phyloP scores from a whole-genome alignment of 1,140 invertebrate species.

The Cyrtorhinus lividipennis region DNA sequence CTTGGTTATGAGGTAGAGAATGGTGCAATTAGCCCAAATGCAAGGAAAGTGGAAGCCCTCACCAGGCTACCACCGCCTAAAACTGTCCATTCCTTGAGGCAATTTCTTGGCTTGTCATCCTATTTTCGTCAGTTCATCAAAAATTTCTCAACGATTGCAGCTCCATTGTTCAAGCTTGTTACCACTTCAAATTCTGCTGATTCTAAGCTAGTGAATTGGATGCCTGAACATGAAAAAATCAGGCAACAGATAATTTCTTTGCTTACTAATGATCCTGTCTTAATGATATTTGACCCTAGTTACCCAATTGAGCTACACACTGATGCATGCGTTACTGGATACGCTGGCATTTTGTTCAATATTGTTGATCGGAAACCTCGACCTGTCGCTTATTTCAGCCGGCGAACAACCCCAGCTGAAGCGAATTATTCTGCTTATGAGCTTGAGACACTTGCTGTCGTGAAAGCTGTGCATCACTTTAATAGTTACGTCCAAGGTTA shows the following conservation, averaged over 20 bases:
- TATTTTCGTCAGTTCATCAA: slow-evolving; percentile 28
- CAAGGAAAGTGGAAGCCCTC: slow-evolving; percentile 21
- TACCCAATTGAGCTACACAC: slow-evolving; percentile 26
- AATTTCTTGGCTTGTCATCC: slow-evolving; percentile 24
- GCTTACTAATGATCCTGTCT: slow-evolving; percentile 25
- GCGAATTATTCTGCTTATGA: slow-evolving; percentile 25
- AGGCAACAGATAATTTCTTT: background rate
- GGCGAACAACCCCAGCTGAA: slow-evolving; percentile 23
- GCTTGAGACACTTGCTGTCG: slow-evolving; percentile 25
- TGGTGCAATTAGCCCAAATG: slow-evolving; percentile 22
- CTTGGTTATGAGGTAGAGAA: slow-evolving; percentile 25
- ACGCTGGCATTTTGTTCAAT: slow-evolving; percentile 21
- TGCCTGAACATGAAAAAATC: slow-evolving; percentile 1
- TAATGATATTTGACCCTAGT: slow-evolving; percentile 28
- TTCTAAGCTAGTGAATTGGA: background rate
- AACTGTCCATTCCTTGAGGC: slow-evolving; percentile 25
- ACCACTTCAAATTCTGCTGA: background rate
- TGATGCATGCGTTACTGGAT: slow-evolving; percentile 21
- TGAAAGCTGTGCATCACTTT: slow-evolving; percentile 2
- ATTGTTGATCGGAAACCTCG: slow-evolving; percentile 14
- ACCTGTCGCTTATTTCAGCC: slow-evolving; percentile 25
- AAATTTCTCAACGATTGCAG: slow-evolving; percentile 24
- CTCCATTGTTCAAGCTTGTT: slow-evolving; percentile 22
- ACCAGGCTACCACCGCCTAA: slow-evolving; percentile 21
- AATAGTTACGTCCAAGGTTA: slow-evolving; percentile 21